Percentiles rank a stretch among this genome's conserved stretches.
phyloP scores from a whole-genome alignment of 2,888 invertebrate genomes.

The Polymixis lichenea region DNA sequence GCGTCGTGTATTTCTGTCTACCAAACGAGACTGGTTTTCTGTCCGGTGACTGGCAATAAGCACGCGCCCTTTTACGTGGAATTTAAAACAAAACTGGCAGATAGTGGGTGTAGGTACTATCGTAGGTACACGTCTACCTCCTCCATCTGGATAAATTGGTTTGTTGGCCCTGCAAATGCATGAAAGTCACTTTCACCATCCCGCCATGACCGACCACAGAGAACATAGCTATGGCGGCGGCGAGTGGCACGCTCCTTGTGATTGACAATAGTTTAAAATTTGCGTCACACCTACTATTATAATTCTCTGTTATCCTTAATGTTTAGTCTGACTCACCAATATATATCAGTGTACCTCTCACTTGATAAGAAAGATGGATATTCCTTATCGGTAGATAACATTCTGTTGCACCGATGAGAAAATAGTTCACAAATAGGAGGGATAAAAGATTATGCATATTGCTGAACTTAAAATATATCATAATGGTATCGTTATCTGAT shows the following conservation, averaged over 20 bases:
- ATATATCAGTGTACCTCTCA: too few relatives aligned
- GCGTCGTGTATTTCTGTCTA: background rate
- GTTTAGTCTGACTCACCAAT: slow-evolving; percentile 1
- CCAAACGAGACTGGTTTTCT: background rate
- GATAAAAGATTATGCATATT: background rate
- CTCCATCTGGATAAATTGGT: background rate
- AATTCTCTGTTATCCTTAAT: background rate
- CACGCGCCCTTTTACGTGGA: background rate
- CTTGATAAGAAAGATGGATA: background rate
- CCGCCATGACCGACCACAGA: background rate
- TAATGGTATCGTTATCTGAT: too few relatives aligned
- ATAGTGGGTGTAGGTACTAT: background rate
- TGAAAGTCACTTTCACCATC: background rate
- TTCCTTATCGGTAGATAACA: slow-evolving; percentile 5
- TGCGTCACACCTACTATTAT: background rate
- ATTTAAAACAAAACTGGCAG: too few relatives aligned
- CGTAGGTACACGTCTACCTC: background rate
- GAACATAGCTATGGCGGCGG: background rate
- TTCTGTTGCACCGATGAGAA: background rate
- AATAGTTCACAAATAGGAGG: background rate
- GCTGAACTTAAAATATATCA: background rate
- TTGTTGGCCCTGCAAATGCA: background rate
- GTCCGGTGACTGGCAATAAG: background rate
- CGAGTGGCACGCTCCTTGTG: background rate
- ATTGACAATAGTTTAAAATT: background rate